phyloP scores from a whole-genome alignment of 2,797 vertebrate species.

The Myiotriccus ornatus region DNA sequence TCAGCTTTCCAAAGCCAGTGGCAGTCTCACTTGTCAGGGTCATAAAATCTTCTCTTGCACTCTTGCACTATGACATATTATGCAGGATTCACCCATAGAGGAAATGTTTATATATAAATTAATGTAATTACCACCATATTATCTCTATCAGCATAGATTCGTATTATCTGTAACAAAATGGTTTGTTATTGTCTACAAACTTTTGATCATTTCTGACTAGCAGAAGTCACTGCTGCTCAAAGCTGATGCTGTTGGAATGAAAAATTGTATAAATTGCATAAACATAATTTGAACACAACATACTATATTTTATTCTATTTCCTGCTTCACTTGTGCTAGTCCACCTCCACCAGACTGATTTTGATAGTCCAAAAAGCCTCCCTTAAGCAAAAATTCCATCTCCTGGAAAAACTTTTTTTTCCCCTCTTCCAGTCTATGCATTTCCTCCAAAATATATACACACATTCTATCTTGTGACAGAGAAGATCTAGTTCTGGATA shows the following conservation, averaged over 20 bases:
- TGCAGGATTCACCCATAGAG: not conserved
- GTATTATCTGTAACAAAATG: not conserved
- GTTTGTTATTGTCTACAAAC: not conserved
- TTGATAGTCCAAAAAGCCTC: not conserved
- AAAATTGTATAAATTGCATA: not conserved
- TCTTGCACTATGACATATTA: not conserved
- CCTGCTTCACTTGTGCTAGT: not conserved
- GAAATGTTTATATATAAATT: not conserved
- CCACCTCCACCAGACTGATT: not conserved
- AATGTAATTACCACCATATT: not conserved
- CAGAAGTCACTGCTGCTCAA: not conserved
- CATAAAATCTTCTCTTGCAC: not conserved
- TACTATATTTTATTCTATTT: not conserved
- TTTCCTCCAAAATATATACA: not conserved
- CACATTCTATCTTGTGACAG: not conserved
- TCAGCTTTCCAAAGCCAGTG: not conserved
- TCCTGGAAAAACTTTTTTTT: not conserved
- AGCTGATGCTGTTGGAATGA: not conserved
- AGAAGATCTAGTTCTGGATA: not conserved
- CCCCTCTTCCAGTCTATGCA: not conserved
- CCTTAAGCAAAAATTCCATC: not conserved
- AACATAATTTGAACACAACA: not conserved
- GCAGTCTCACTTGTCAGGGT: not conserved
- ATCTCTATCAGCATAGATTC: not conserved
- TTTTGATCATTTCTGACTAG: not conserved